Conservation (phyloP, 1,140 invertebrate genomes). For the Megalopta genalis region DNA sequence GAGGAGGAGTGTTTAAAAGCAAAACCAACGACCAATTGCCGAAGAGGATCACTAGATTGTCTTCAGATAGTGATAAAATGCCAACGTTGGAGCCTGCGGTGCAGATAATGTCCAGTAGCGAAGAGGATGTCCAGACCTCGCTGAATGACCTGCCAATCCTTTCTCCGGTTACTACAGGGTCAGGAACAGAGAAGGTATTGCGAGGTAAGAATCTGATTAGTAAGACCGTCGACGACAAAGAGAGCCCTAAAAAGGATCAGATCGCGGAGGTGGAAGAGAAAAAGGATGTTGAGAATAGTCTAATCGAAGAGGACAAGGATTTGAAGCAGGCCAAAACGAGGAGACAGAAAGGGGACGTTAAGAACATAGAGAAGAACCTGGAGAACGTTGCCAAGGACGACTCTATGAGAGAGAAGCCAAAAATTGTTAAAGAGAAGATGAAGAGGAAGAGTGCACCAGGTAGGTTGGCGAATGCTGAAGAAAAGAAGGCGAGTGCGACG, state of each 20-base stretch:
- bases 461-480: not conserved
- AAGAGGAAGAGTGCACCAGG: conserved; percentile 10
- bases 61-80: conserved; percentile 69
- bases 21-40: conserved; percentile 20
- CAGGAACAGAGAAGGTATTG: not conserved
- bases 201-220: not conserved
- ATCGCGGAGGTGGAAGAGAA: not conserved
- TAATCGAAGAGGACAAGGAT: not conserved
- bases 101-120: conserved; percentile 8
- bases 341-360: conserved; percentile 8
- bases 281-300: not conserved
- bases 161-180: conserved; percentile 45
- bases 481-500: not conserved
- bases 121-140: conserved; percentile 43
- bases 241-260: not conserved
- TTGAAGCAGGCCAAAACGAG: conserved; percentile 25
- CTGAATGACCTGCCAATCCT: conserved; percentile 63
- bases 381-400: conserved; percentile 8
- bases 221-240: not conserved
- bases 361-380: not conserved
- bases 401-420: not conserved
- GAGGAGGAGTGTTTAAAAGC: not conserved
- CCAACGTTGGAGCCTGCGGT: conserved; percentile 63
- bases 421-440: not conserved
- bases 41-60: conserved; percentile 57